Percentiles rank a stretch among this genome's conserved stretches.
These are phyloP conservation scores for Phoeniculus purpureus DNA, from an alignment of 2,797 vertebrate species.

Conservation along the genomic window DNA sequence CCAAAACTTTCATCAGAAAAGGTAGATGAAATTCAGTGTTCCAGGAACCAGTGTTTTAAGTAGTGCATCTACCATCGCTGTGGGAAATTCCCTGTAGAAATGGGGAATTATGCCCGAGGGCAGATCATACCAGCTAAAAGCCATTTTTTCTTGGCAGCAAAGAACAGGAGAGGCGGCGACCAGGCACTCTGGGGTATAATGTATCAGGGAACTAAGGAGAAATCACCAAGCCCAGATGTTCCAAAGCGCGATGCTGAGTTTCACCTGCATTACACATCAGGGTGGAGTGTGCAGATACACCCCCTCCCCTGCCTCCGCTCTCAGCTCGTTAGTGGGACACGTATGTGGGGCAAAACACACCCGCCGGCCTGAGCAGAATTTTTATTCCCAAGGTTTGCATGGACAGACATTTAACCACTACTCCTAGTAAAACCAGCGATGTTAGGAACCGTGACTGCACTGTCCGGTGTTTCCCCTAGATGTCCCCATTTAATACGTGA, in stretches of 20 bases:
- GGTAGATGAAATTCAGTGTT: background rate
- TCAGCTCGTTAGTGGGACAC: rapidly evolving
- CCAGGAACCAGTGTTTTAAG: background rate
- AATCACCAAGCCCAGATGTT: background rate
- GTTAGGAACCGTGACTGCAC: background rate
- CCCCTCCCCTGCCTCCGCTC: rapidly evolving
- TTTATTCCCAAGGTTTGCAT: background rate
- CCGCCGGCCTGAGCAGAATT: rapidly evolving
- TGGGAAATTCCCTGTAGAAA: background rate
- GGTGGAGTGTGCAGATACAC: rapidly evolving
- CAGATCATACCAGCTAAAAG: background rate
- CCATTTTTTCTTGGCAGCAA: background rate
- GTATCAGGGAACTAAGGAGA: background rate
- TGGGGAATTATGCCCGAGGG: too few species aligned
- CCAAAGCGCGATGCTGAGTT: background rate
- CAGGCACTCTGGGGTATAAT: rapidly evolving
- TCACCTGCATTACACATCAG: background rate
- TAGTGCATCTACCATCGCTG: background rate
- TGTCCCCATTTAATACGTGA: conserved; percentile 43
- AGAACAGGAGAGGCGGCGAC: rapidly evolving
- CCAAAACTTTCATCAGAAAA: background rate
- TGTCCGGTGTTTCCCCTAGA: conserved; percentile 50
- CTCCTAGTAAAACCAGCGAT: background rate
- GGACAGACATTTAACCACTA: rapidly evolving
- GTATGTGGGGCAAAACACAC: background rate